phyloP scores from a whole-genome alignment of 2,888 invertebrate genomes.

The Ophion costatus region DNA sequence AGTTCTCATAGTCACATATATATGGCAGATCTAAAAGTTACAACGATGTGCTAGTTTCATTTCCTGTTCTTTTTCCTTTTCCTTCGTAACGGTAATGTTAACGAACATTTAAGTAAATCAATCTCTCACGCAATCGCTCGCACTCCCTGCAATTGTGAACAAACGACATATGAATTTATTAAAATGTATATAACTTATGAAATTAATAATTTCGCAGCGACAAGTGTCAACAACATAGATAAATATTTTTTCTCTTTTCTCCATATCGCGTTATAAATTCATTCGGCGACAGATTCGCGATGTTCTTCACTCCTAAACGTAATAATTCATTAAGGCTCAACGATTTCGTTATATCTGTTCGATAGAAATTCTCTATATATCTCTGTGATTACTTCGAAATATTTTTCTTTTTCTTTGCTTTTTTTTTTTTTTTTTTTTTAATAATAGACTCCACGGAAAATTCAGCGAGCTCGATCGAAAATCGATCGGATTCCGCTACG shows the following conservation, averaged over 20 bases:
- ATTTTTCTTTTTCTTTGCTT: conserved; percentile 25
- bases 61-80: conserved; percentile 7
- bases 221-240: conserved; percentile 74
- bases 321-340: conserved; percentile 55
- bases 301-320: conserved; percentile 38
- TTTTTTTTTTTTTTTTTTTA: conserved; percentile 1
- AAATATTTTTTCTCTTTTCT: conserved; percentile 61
- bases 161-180: conserved; percentile 70
- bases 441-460: conserved; percentile 50
- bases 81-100: conserved; percentile 63
- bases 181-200: conserved; percentile 73
- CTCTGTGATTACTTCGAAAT: conserved; percentile 53
- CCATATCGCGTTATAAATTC: conserved; percentile 27
- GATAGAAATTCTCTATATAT: conserved; percentile 62
- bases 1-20: conserved; percentile 77
- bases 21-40: conserved; percentile 79
- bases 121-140: conserved; percentile 78
- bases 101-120: conserved; percentile 80
- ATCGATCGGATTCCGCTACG: conserved; percentile 47
- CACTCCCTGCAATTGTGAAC: conserved; percentile 72
- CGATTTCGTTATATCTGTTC: conserved; percentile 52
- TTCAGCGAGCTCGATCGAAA: conserved; percentile 51
- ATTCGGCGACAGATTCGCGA: conserved; percentile 42
- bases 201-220: conserved; percentile 74
- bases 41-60: conserved; percentile 69